Percentiles rank a stretch among this genome's conserved stretches.
These are phyloP conservation scores for Pluvianellus socialis DNA, from an alignment of 2,113 vertebrate species.

Conservation along the genomic window DNA sequence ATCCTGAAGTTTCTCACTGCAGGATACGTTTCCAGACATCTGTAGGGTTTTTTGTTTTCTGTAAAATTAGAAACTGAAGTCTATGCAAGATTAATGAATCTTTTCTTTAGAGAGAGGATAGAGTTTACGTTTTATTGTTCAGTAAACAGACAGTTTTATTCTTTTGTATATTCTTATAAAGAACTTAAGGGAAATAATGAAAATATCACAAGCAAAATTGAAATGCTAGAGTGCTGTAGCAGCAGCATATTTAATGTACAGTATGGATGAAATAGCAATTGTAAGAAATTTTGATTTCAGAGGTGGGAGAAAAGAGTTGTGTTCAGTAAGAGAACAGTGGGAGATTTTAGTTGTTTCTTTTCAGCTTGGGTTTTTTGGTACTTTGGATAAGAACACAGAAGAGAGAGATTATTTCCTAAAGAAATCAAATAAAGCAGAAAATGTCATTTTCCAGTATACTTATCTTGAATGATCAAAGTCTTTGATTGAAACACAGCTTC, in stretches of 20 bases:
- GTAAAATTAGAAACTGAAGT: not conserved
- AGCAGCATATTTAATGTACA: not conserved
- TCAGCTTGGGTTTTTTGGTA: not conserved
- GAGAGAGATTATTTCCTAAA: not conserved
- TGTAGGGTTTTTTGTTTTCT: not conserved
- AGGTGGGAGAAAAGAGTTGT: not conserved
- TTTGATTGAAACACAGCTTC: not conserved
- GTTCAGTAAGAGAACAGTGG: not conserved
- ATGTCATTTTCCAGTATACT: not conserved
- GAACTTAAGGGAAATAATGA: not conserved
- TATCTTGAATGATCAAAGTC: not conserved
- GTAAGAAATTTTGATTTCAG: not conserved
- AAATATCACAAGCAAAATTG: not conserved
- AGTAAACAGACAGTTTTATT: not conserved
- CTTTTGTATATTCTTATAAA: not conserved
- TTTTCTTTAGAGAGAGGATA: not conserved
- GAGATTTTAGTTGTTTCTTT: not conserved
- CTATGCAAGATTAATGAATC: not conserved
- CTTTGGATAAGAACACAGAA: not conserved
- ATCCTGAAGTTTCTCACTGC: not conserved
- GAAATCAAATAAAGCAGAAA: conserved; percentile 1
- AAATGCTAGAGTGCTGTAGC: not conserved
- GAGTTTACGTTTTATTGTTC: not conserved
- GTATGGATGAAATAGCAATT: not conserved
- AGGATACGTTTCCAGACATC: not conserved